phyloP scores from a whole-genome alignment of 1,140 invertebrate species.

The Hyphantria cunea region DNA sequence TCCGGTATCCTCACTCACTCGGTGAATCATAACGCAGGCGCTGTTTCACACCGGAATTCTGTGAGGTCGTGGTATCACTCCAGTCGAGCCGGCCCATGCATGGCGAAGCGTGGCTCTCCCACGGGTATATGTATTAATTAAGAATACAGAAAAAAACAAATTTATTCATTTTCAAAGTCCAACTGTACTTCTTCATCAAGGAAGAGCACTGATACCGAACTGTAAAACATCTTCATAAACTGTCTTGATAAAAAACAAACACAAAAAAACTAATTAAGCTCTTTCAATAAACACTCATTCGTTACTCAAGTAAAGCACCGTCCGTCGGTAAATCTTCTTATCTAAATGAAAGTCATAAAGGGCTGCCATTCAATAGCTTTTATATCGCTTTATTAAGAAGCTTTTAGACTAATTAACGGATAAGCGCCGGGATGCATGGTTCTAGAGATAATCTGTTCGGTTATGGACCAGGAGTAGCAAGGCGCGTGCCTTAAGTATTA shows the following conservation, averaged over 20 bases:
- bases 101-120: no score
- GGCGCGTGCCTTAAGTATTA: not conserved
- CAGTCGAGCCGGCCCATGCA: no score
- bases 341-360: slow-evolving; percentile 48
- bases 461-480: slow-evolving; percentile 57
- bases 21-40: no score
- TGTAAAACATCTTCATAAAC: no score
- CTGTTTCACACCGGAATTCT: no score
- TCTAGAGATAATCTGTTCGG: slow-evolving; percentile 38
- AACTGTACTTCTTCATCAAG: no score
- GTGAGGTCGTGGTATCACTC: no score
- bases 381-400: slow-evolving; percentile 50
- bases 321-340: slow-evolving; percentile 38
- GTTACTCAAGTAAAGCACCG: slow-evolving; percentile 17
- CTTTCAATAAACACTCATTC: slow-evolving; percentile 16
- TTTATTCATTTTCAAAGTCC: no score
- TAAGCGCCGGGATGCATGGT: slow-evolving; percentile 42
- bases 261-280: slow-evolving; percentile 12
- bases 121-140: no score
- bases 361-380: slow-evolving; percentile 40
- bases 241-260: not conserved
- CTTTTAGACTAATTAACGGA: slow-evolving; percentile 59
- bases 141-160: no score
- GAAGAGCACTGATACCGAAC: no score
- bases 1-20: no score